Conservation (phyloP, 2,888 invertebrate genomes). For the Schrankia costaestrigalis region DNA sequence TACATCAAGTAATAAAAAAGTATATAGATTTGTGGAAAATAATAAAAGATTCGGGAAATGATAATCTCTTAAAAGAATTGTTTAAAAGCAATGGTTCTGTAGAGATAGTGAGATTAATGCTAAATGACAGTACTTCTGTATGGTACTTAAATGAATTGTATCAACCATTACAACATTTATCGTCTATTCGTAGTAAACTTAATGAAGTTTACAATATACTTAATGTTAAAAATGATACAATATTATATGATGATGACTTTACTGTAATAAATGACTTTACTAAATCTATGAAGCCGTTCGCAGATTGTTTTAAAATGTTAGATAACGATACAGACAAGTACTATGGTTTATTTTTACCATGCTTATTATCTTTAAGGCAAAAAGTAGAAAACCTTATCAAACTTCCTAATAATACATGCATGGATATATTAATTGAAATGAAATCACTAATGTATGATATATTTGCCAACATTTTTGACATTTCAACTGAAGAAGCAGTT, state of each 20-base stretch:
- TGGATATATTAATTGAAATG: background rate
- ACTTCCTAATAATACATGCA: too few relatives aligned
- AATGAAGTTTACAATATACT: background rate
- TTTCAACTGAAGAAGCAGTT: background rate
- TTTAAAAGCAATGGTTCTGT: too few relatives aligned
- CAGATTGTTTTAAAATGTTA: background rate
- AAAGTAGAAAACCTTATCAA: background rate
- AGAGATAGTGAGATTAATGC: too few relatives aligned
- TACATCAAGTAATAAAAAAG: too few relatives aligned
- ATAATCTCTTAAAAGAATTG: too few relatives aligned
- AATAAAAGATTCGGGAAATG: too few relatives aligned
- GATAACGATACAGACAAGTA: background rate
- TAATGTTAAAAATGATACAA: background rate
- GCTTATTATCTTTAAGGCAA: background rate
- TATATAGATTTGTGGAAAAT: too few relatives aligned
- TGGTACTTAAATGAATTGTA: too few relatives aligned
- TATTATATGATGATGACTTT: background rate
- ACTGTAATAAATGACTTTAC: background rate
- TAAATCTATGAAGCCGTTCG: background rate
- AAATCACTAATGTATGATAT: background rate
- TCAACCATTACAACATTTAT: too few relatives aligned
- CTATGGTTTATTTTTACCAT: background rate
- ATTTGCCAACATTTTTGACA: background rate
- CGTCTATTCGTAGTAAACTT: background rate
- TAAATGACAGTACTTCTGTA: too few relatives aligned